Evolutionary conservation across 2,797 vertebrate species (phyloP), one percentile per base, ranked within the genome.

Genomic region (Stomatorhinus walkeri): DNA sequence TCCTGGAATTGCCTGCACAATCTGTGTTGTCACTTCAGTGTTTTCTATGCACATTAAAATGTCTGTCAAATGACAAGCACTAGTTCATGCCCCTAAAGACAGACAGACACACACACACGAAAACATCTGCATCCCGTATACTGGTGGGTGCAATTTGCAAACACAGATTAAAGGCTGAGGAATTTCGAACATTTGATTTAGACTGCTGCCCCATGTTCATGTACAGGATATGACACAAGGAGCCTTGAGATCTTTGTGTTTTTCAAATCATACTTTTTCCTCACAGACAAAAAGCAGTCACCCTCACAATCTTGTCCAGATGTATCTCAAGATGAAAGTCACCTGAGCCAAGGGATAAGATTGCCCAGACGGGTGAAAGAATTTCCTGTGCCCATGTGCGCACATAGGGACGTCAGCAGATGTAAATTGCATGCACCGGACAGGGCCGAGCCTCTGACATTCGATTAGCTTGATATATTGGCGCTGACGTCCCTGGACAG

Each of bases 391-490:
- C 40, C n/a, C n/a, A 4, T 87, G 87, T 64, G 59, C n/a, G 86
- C 12, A 36, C 52, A 51, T 1, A 16, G 28, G 87, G 2, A 90
- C 88, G 86, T 88, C 52, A 92, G 90, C 91, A 92, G 91, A 94
- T 92, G 92, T 91, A 93, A 91, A 94, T 93, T 91, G 90, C 89
- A 91, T 87, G 36, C 92, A 93, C 93, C 90, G 93, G 59, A 90
- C 89, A 91, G 91, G 52, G 59, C 48, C 90, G 92, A 91, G 89
- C 90, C 89, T 88, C 59, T 92, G 92, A 92, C 93, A 92, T 94
- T 93, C 91, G 91, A 94, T 95, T 93, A 94, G 85, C n/a, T 10
- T 91, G 92, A 94, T 92, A 91, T 90, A 92, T 92, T 89, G 87
- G 89, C 22, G 89, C 88, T 92, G 92, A 90, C 92, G 91, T 88